A percentile compares a stretch with the other conserved stretches of the same genome.
phyloP scores from a whole-genome alignment of 1,140 invertebrate species.

The Pomacea maculata region DNA sequence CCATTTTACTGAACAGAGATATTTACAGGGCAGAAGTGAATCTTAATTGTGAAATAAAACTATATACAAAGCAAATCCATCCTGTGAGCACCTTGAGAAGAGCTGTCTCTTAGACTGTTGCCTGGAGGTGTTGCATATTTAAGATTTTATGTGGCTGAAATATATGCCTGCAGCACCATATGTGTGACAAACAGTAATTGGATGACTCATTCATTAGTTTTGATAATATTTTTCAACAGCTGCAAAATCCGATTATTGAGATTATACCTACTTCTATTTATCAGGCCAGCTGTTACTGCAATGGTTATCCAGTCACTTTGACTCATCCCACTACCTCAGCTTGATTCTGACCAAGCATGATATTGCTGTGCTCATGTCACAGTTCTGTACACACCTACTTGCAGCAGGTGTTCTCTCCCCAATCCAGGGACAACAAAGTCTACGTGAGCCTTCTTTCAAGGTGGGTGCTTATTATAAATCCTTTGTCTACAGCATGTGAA shows the following conservation, averaged over 20 bases:
- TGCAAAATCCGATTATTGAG: no score
- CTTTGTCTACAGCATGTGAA: background rate
- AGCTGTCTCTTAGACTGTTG: no score
- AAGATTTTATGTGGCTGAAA: constrained; percentile 1
- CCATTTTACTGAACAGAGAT: no score
- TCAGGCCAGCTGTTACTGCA: constrained; percentile 90
- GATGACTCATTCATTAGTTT: background rate
- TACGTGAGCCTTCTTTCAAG: constrained; percentile 76
- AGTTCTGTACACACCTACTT: constrained; percentile 90
- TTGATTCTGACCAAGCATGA: constrained; percentile 75
- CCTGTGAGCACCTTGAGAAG: no score
- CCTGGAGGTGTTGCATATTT: background rate
- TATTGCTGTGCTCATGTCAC: constrained; percentile 77
- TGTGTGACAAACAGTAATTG: background rate
- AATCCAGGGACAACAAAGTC: constrained; percentile 72
- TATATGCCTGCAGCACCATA: background rate
- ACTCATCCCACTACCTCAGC: constrained; percentile 74
- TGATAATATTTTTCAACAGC: background rate
- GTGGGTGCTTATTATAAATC: constrained; percentile 68
- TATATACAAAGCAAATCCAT: no score
- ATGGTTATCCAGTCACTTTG: constrained; percentile 84
- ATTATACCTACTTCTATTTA: background rate
- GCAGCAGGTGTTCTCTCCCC: constrained; percentile 81
- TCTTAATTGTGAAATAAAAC: no score
- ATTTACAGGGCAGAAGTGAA: no score